Evolutionary conservation across 53 echinoderm and acorn worm species (phyloP).

Genomic region (Arbacia lixula): DNA sequence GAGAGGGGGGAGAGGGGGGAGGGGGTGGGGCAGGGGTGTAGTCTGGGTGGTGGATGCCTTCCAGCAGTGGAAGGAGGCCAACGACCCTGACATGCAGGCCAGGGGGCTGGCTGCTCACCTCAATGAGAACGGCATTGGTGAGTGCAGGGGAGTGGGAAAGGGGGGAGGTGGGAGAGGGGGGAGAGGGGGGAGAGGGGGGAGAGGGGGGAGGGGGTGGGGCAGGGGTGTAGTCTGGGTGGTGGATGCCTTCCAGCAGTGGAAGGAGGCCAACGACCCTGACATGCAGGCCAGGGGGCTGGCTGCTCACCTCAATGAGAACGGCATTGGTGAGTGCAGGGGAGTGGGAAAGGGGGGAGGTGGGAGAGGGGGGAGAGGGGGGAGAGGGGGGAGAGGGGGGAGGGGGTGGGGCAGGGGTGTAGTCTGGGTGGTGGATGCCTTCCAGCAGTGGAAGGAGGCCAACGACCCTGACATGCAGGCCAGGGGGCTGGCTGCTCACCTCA

Average conservation of each 20-base stretch:
- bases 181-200: too few relatives aligned
- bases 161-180: background rate
- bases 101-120: constrained; percentile 82
- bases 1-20: too few relatives aligned
- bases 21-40: too few relatives aligned
- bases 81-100: constrained; percentile 85
- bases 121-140: constrained; percentile 92
- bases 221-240: too few relatives aligned
- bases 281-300: constrained; percentile 76
- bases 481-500: constrained; percentile 84
- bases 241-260: constrained; percentile 85
- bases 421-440: constrained; percentile 77
- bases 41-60: too few relatives aligned
- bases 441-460: constrained; percentile 84
- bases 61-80: constrained; percentile 83
- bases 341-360: background rate
- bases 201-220: too few relatives aligned
- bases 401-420: too few relatives aligned
- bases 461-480: constrained; percentile 82
- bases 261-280: constrained; percentile 87
- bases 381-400: too few relatives aligned
- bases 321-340: constrained; percentile 75
- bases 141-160: background rate
- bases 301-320: constrained; percentile 85
- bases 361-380: too few relatives aligned